Conservation (phyloP, 53 echinoderm and acorn worm species). For the Paracentrotus lividus region DNA sequence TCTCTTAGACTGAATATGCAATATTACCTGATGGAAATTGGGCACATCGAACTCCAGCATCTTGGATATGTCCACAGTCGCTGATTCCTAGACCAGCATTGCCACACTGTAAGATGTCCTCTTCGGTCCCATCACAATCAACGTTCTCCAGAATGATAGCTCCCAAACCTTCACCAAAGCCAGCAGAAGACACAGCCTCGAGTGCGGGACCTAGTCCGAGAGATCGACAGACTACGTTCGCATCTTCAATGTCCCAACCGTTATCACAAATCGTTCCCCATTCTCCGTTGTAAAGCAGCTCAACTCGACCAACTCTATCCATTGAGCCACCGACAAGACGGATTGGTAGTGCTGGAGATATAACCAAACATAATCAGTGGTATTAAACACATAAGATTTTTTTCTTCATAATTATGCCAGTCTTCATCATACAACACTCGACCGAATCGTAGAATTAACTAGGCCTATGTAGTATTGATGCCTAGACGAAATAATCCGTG, state of each 20-base stretch:
- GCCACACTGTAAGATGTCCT: not conserved
- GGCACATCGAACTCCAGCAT: constrained; percentile 11
- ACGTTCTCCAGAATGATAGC: not conserved
- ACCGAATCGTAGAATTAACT: too few species aligned
- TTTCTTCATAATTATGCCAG: too few species aligned
- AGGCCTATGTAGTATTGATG: too few species aligned
- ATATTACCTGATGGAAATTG: constrained; percentile 3
- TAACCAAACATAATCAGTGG: too few species aligned
- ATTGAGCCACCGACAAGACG: not conserved
- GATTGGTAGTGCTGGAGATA: not conserved
- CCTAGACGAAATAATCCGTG: too few species aligned
- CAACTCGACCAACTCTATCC: not conserved
- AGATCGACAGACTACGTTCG: not conserved
- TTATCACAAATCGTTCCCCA: constrained; percentile 3
- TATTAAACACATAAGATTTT: too few species aligned
- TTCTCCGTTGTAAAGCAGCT: not conserved
- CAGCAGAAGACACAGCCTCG: not conserved
- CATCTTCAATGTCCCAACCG: not conserved
- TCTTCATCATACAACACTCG: too few species aligned
- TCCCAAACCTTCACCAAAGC: not conserved
- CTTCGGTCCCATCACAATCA: not conserved
- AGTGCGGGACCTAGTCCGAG: not conserved
- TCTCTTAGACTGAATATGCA: too few species aligned
- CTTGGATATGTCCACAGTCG: not conserved
- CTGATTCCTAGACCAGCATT: not conserved